Evolutionary conservation across 2,888 invertebrate genomes (phyloP).

Genomic region (Orchesella flavescens): DNA sequence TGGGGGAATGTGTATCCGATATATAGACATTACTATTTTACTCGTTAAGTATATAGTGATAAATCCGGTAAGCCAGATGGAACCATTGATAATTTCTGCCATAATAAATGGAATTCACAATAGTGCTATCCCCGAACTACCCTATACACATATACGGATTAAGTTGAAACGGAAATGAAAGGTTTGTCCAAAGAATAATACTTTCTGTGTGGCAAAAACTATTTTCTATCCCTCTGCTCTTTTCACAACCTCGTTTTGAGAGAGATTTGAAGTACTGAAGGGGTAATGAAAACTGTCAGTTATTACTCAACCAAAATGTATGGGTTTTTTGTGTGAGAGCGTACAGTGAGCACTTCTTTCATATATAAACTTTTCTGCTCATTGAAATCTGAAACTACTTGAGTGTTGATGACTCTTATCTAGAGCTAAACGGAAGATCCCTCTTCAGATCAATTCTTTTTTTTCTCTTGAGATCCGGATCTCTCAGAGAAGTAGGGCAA

Average conservation of each 20-base stretch:
- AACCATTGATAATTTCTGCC: constrained; percentile 16
- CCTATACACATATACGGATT: constrained; percentile 10
- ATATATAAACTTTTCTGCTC: not conserved
- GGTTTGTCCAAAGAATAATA: constrained; percentile 30
- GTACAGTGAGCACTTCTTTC: constrained; percentile 1
- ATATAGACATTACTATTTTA: not conserved
- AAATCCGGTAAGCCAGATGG: not conserved
- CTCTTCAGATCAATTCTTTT: constrained; percentile 59
- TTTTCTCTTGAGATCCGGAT: constrained; percentile 26
- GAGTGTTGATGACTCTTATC: constrained; percentile 63
- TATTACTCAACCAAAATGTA: constrained; percentile 56
- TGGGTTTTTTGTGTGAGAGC: constrained; percentile 19
- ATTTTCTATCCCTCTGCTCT: constrained; percentile 1
- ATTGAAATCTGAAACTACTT: constrained; percentile 60
- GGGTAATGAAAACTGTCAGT: constrained; percentile 64
- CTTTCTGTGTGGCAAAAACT: not conserved
- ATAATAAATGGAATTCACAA: constrained; percentile 35
- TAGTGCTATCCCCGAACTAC: constrained; percentile 1
- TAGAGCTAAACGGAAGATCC: constrained; percentile 48
- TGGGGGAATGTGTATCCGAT: not conserved
- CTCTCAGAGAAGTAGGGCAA: constrained; percentile 52
- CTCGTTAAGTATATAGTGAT: not conserved
- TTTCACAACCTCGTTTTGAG: constrained; percentile 27
- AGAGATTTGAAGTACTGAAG: constrained; percentile 46
- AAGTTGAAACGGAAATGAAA: constrained; percentile 57